Percentiles rank a stretch among this genome's conserved stretches.
Conservation (phyloP, 1,140 invertebrate species). For the Lucilia sericata region DNA sequence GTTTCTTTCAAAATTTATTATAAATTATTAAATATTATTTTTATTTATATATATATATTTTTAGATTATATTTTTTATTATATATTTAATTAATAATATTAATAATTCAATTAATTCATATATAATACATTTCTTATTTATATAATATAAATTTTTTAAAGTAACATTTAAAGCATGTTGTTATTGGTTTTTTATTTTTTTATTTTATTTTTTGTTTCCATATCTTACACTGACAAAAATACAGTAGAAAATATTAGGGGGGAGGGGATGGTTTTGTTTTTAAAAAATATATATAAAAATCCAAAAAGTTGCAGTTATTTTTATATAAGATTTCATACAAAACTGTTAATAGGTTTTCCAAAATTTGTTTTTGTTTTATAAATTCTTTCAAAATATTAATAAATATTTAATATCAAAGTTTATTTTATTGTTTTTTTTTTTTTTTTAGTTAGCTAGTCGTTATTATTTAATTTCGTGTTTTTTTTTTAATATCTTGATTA, state of each 20-base stretch:
- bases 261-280: neutral
- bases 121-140: neutral
- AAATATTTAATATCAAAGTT: too few species aligned
- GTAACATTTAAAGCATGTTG: constrained; percentile 2
- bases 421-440: too few species aligned
- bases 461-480: too few species aligned
- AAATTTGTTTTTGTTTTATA: neutral
- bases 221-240: constrained; percentile 40
- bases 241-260: constrained; percentile 14
- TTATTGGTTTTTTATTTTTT: neutral
- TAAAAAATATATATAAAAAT: neutral
- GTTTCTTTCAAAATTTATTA: too few species aligned
- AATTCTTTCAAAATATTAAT: too few species aligned
- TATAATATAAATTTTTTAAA: neutral
- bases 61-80: neutral
- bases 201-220: too few species aligned
- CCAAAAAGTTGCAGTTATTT: neutral
- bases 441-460: too few species aligned
- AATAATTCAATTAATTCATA: neutral
- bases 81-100: neutral
- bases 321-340: neutral
- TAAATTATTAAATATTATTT: neutral
- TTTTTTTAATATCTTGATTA: too few species aligned
- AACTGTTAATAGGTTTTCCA: neutral
- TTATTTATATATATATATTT: neutral